Evolutionary conservation across 1,140 invertebrate genomes (phyloP), one percentile per base, ranked within the genome.

Genomic region (Orius insidiosus): DNA sequence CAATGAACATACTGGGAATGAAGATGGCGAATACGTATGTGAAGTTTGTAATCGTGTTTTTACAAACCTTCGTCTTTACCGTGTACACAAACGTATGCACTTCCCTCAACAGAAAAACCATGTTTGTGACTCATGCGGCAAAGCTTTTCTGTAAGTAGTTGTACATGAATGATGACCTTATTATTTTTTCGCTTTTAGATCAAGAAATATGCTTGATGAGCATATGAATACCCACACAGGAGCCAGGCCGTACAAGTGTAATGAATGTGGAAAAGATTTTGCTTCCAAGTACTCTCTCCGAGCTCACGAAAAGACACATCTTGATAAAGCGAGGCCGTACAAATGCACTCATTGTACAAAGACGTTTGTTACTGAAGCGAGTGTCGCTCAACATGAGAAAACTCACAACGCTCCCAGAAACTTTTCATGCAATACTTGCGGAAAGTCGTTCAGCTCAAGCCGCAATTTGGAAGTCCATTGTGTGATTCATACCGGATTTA

Each of bases 261-360:
- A 63, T 1, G 55, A 66, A 10, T 85, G 81, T 58, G 64, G 66
- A 4, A 84, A 84, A 62, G 68, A 72, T 53, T 84, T 84, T 59
- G 74, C 80, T 1, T 80, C 76, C 1, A 84, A 83, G 53, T 84
- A 83, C 55, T 79, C 79, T 1, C 75, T 75, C 49, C 77, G 75
- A 53, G 74, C 78, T 0, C 81, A 84, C 56, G 63, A 74, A 45
- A 84, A 82, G 62, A 84, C 76, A 0, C 80, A 85, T 53, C 65
- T 72, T 56, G 68, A 70, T 31, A 62, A 80, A 10, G 72, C 76
- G 2, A 60, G 81, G 14, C 78, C 78, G 1, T 80, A 67, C 51
- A 68, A 70, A 33, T 85, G 81, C 52, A 56, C 57, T 3, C 63
- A 71, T 18, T 85, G 81, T 56, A 66, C 62, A 5, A 85, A 85